Evolutionary conservation across 2,113 vertebrate species (phyloP).

Genomic region (Blennius ocellaris): DNA sequence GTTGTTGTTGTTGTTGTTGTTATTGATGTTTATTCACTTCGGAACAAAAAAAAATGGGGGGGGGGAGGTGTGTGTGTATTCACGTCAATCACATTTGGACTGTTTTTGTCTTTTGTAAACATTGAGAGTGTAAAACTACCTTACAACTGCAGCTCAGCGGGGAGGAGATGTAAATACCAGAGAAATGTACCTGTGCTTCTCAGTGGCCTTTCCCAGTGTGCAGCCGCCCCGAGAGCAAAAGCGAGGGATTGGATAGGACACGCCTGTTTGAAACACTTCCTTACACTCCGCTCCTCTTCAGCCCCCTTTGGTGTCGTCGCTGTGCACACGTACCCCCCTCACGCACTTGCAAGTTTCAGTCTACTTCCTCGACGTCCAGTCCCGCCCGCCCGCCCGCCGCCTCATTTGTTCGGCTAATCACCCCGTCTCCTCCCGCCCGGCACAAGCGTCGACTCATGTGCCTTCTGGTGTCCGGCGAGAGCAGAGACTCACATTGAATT

Average conservation of each 20-base stretch:
- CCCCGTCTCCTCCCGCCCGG: constrained; percentile 2
- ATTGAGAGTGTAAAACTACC: constrained; percentile 60
- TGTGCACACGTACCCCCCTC: background rate
- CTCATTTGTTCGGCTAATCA: constrained; percentile 4
- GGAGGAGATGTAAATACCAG: constrained; percentile 30
- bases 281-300: background rate
- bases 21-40: constrained; percentile 70
- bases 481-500: constrained; percentile 4
- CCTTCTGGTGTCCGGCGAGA: constrained; percentile 65
- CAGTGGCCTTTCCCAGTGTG: constrained; percentile 46
- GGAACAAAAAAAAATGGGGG: constrained; percentile 47
- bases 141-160: constrained; percentile 36
- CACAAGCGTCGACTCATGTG: constrained; percentile 64
- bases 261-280: background rate
- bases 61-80: too few relatives aligned
- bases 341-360: constrained; percentile 9
- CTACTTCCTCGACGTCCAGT: background rate
- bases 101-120: constrained; percentile 20
- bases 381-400: too few relatives aligned
- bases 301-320: too few relatives aligned
- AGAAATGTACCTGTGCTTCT: constrained; percentile 26
- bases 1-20: constrained; percentile 45
- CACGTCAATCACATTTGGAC: constrained; percentile 35
- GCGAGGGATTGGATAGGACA: background rate
- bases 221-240: constrained; percentile 16